These are phyloP conservation scores for Actinemys pallida DNA, from an alignment of 2,113 vertebrate species.

Conservation along the genomic window DNA sequence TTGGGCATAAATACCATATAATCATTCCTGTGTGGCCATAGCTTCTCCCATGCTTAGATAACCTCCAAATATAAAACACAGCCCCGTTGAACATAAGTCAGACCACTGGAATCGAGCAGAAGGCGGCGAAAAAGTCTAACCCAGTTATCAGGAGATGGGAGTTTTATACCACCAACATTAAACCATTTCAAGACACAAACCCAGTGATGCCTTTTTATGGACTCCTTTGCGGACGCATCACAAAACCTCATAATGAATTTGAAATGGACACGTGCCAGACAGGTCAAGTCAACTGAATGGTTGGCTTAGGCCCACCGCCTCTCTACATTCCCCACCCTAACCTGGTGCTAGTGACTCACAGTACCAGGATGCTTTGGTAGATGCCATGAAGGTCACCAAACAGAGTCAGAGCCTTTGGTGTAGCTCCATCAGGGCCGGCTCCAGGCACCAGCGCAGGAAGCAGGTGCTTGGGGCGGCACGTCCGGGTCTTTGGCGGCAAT, in stretches of 20 bases:
- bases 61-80: slow-evolving; percentile 31
- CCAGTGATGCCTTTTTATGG: not conserved
- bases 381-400: too few species aligned
- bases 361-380: fast-evolving
- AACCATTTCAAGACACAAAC: not conserved
- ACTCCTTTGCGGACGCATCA: not conserved
- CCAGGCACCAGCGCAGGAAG: too few species aligned
- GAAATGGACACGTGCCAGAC: fast-evolving
- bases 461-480: too few species aligned
- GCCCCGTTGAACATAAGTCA: slow-evolving; percentile 24
- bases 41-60: not conserved
- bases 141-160: slow-evolving; percentile 1
- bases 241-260: not conserved
- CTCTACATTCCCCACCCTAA: fast-evolving
- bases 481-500: too few species aligned
- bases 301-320: not conserved
- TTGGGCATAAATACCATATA: slow-evolving; percentile 15
- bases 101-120: slow-evolving; percentile 10
- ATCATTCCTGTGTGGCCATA: not conserved
- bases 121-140: slow-evolving; percentile 27
- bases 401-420: too few species aligned
- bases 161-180: not conserved
- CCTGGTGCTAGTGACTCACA: not conserved
- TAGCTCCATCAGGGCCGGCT: not conserved
- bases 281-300: not conserved